A percentile compares a stretch with the other conserved stretches of the same genome.
Conservation (phyloP, 1,140 invertebrate genomes). For the Dreissena rostriformis region DNA sequence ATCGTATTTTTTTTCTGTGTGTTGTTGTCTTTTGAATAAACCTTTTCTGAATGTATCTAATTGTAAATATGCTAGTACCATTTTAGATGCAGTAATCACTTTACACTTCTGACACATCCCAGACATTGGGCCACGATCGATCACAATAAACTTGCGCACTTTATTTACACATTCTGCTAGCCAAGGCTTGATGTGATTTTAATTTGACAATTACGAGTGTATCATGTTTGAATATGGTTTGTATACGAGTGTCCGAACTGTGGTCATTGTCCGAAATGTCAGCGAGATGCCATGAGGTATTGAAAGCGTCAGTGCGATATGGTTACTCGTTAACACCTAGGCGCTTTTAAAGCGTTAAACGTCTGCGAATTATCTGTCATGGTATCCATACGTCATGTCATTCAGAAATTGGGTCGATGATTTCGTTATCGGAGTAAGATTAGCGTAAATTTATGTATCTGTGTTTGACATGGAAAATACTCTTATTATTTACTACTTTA, state of each 20-base stretch:
- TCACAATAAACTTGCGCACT: no score
- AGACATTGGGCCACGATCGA: no score
- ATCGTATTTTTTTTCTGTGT: no score
- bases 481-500: no score
- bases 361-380: conserved; percentile 40
- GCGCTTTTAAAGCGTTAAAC: conserved; percentile 40
- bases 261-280: conserved; percentile 49
- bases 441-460: no score
- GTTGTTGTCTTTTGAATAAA: no score
- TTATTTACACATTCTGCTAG: conserved; percentile 17
- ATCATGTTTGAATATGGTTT: conserved; percentile 40
- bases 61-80: no score
- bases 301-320: conserved; percentile 51
- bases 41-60: no score
- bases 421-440: neutral
- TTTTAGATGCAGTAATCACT: no score
- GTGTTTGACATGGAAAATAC: no score
- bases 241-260: conserved; percentile 30
- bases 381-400: conserved; percentile 42
- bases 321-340: conserved; percentile 49
- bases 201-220: conserved; percentile 58
- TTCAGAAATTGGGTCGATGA: neutral
- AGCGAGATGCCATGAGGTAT: conserved; percentile 40
- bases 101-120: no score
- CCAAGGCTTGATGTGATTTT: conserved; percentile 38